These are phyloP conservation scores for Iphiclides podalirius DNA, from an alignment of 2,888 invertebrate species.

Conservation along the genomic window DNA sequence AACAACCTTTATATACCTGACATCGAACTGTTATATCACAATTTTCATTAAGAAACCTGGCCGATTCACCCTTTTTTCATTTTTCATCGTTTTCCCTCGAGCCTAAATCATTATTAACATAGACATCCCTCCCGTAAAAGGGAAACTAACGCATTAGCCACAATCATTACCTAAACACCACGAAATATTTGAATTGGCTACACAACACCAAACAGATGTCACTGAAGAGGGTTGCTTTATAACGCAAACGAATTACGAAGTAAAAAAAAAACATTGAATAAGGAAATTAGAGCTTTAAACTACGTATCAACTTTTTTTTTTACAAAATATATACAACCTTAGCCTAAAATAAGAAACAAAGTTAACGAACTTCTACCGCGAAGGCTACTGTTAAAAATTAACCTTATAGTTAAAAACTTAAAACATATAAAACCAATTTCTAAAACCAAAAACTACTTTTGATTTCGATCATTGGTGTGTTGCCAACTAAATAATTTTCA, in stretches of 20 bases:
- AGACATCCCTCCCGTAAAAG: not conserved
- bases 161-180: not conserved
- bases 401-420: not conserved
- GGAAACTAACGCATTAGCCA: not conserved
- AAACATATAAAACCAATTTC: not conserved
- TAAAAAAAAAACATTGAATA: slow-evolving; percentile 10
- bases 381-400: slow-evolving; percentile 11
- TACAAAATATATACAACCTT: slow-evolving; percentile 24
- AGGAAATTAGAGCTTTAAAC: slow-evolving; percentile 7
- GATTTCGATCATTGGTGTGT: not conserved
- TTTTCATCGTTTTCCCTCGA: not conserved
- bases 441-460: not conserved
- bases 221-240: not conserved
- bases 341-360: slow-evolving; percentile 16
- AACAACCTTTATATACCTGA: slow-evolving; percentile 39
- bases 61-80: slow-evolving; percentile 31
- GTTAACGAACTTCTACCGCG: slow-evolving; percentile 15
- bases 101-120: not conserved
- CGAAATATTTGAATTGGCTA: not conserved
- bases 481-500: slow-evolving; percentile 5
- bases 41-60: slow-evolving; percentile 47
- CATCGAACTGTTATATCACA: slow-evolving; percentile 39
- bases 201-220: slow-evolving; percentile 1
- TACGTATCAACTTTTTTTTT: slow-evolving; percentile 10
- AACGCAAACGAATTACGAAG: not conserved